Base-by-base conservation (phyloP, 1,140 invertebrate species). In the Caenorhabditis brenneri region DNA sequence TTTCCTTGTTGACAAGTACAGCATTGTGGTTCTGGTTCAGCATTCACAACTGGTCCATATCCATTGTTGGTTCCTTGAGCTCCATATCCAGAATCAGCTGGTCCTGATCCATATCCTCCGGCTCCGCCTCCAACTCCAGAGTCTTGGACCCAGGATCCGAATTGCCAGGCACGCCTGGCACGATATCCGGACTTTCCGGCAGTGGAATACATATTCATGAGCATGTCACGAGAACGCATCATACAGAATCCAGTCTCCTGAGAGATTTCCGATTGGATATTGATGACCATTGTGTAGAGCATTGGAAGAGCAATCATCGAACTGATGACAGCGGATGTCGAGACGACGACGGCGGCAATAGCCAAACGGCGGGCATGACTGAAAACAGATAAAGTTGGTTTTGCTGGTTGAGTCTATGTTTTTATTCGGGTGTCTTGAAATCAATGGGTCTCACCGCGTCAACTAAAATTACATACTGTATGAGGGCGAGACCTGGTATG, bases 71-170 rank as follows among this genome's bases (percentile, higher is more conserved):
- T 83, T 79, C 58, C 82, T 42, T 39, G 74, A n/a, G 78, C 78
- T 31, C 46, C 78, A 24, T 49, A 53, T 33, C 46, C 78, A 80
- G 12, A 22, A n/a, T 49, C 78, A 51, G 49, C 78, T 80, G 78
- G 46, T 80, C 49, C 78, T 31, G 31, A 36, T 31, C 78, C 78
- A 22, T 80, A 80, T 84, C 83, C 74, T 55, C 58, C 74, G 42
- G 85, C 86, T 83, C 86, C 86, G 39, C 86, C 86, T 80, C 86
- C 86, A 22, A 79, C 74, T 79, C 86, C 86, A 46, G 81, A 80
- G 42, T 87, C 84, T 24, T 86, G 86, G 24, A 87, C 86, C 86
- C 86, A 87, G 16, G 88, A 87, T 46, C 86, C 86, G 82, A 87
- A 87, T 39, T 84, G 86, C 86, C 86, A 87, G 39, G 79, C 85